phyloP scores from a whole-genome alignment of 2,797 vertebrate genomes.

The Strix occidentalis region DNA sequence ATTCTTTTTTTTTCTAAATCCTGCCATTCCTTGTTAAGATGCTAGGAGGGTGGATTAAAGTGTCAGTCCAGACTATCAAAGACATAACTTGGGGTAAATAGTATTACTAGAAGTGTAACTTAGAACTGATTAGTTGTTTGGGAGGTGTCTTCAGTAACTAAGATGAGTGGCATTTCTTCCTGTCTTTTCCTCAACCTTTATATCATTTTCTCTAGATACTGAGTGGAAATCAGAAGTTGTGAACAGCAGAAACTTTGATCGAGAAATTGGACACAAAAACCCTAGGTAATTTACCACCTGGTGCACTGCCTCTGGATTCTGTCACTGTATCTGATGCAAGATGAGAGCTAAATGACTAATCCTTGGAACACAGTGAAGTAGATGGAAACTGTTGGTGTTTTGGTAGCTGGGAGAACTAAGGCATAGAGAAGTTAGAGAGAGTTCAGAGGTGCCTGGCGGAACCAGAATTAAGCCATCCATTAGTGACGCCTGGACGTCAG shows the following conservation, averaged over 20 bases:
- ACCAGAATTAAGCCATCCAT: neutral
- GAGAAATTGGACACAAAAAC: conserved; percentile 95
- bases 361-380: neutral
- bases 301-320: neutral
- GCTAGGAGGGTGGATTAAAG: neutral
- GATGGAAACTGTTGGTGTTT: neutral
- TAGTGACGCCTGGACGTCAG: neutral
- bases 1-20: neutral
- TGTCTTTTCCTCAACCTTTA: neutral
- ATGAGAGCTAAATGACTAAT: neutral
- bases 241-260: conserved; percentile 92
- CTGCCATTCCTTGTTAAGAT: neutral
- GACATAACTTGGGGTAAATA: neutral
- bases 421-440: neutral
- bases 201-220: conserved; percentile 78
- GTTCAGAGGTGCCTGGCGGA: neutral
- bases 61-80: neutral
- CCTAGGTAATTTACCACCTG: conserved; percentile 83
- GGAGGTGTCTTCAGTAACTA: neutral
- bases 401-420: neutral
- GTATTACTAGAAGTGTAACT: neutral
- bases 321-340: neutral
- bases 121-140: neutral
- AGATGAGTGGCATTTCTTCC: neutral
- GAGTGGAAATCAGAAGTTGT: conserved; percentile 93